Conservation (phyloP, 92 coral and sea anemone genomes). For the Palythoa caribaeorum region DNA sequence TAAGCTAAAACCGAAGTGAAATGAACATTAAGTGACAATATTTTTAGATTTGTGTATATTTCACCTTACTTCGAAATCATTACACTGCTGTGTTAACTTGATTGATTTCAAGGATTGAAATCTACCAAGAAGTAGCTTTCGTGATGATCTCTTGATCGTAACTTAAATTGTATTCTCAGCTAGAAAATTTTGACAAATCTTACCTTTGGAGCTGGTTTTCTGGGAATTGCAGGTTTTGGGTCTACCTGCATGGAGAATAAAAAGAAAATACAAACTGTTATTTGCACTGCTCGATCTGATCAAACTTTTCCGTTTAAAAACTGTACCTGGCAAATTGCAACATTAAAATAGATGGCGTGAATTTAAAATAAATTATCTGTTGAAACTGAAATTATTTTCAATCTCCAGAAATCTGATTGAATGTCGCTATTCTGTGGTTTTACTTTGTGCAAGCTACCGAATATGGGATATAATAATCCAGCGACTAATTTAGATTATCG, state of each 20-base stretch:
- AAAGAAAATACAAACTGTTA: constrained; percentile 54
- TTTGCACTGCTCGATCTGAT: constrained; percentile 49
- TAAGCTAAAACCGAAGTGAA: constrained; percentile 39
- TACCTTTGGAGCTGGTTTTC: constrained; percentile 98
- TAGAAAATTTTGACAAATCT: constrained; percentile 38
- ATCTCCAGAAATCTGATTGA: constrained; percentile 18
- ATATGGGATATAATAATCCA: neutral
- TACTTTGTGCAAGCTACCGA: constrained; percentile 19
- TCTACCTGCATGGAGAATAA: constrained; percentile 83
- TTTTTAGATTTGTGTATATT: constrained; percentile 21
- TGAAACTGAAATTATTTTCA: constrained; percentile 42
- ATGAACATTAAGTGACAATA: constrained; percentile 12
- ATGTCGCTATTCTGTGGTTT: constrained; percentile 9
- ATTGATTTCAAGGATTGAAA: constrained; percentile 21
- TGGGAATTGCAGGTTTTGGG: constrained; percentile 97
- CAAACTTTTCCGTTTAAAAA: constrained; percentile 33
- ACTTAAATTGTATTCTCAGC: constrained; percentile 56
- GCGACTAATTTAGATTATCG: constrained; percentile 30
- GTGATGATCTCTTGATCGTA: constrained; percentile 42
- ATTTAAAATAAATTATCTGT: constrained; percentile 26
- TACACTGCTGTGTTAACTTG: constrained; percentile 5
- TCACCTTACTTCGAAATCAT: neutral
- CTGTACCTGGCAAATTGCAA: constrained; percentile 40
- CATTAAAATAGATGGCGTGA: constrained; percentile 51
- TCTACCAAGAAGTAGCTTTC: constrained; percentile 20